Evolutionary conservation across 2,888 invertebrate species (phyloP).

Genomic region (Dryococelus australis): DNA sequence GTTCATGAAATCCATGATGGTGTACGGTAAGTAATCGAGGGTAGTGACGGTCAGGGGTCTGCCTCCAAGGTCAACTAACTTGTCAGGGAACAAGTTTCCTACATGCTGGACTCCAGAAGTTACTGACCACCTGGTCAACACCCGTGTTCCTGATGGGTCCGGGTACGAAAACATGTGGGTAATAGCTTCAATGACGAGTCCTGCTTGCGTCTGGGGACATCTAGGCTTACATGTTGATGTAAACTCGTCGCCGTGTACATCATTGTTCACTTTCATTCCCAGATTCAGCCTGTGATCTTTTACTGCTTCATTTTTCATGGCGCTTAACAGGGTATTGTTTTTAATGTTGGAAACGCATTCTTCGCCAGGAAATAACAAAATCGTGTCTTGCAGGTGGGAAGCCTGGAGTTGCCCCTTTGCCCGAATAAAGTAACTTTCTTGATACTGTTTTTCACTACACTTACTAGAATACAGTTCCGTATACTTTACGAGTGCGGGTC

Average conservation of each 20-base stretch:
- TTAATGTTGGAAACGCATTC: background rate
- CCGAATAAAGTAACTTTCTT: background rate
- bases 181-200: constrained; percentile 11
- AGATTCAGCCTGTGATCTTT: background rate
- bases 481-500: constrained; percentile 51
- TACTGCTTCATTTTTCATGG: background rate
- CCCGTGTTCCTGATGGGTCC: constrained; percentile 54
- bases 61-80: constrained; percentile 60
- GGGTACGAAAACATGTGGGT: constrained; percentile 28
- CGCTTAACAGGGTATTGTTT: background rate
- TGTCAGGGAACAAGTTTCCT: constrained; percentile 61
- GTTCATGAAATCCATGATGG: constrained; percentile 53
- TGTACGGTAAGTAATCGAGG: constrained; percentile 69
- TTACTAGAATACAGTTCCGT: constrained; percentile 53
- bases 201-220: background rate
- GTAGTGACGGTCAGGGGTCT: constrained; percentile 63
- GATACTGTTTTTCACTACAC: background rate
- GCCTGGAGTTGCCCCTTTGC: background rate
- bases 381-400: no score
- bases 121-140: constrained; percentile 61
- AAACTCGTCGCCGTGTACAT: no score
- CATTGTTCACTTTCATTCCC: no score
- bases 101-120: constrained; percentile 54
- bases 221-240: background rate
- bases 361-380: background rate